Percentiles rank a stretch among this genome's conserved stretches.
phyloP scores from a whole-genome alignment of 2,888 invertebrate genomes.

The Ethmia dodecea region DNA sequence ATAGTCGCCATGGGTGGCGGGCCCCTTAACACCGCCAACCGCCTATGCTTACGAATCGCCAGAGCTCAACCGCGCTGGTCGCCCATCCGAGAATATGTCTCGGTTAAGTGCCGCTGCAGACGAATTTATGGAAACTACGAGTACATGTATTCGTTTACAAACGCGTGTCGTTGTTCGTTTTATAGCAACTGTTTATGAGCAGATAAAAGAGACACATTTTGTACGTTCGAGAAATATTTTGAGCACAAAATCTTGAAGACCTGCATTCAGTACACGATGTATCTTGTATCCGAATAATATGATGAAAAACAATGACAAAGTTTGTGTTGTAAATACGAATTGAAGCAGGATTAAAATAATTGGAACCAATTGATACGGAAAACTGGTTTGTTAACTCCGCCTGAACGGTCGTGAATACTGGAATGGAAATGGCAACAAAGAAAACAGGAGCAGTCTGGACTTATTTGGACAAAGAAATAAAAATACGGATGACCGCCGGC shows the following conservation, averaged over 20 bases:
- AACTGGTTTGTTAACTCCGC: background rate
- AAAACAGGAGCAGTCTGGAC: background rate
- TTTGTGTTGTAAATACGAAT: too few species aligned
- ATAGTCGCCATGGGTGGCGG: too few species aligned
- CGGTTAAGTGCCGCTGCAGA: conserved; percentile 24
- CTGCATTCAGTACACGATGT: background rate
- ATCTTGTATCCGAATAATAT: background rate
- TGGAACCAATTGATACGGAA: too few species aligned
- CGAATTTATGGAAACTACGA: conserved; percentile 26
- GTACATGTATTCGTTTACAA: conserved; percentile 12
- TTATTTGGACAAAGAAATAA: too few species aligned
- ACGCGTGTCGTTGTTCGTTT: conserved; percentile 3
- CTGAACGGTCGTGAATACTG: background rate
- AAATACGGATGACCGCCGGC: background rate
- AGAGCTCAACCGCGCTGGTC: too few species aligned
- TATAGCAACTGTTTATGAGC: too few species aligned
- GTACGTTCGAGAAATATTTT: background rate
- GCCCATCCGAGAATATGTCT: conserved; percentile 22
- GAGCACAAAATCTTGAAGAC: background rate
- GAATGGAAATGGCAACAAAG: background rate
- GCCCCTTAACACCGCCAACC: too few species aligned
- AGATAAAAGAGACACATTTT: background rate
- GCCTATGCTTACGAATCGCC: too few species aligned
- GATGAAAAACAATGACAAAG: too few species aligned
- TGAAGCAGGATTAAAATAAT: too few species aligned